Evolutionary conservation across 1,140 invertebrate species (phyloP).

Genomic region (Ceratosolen solmsi): DNA sequence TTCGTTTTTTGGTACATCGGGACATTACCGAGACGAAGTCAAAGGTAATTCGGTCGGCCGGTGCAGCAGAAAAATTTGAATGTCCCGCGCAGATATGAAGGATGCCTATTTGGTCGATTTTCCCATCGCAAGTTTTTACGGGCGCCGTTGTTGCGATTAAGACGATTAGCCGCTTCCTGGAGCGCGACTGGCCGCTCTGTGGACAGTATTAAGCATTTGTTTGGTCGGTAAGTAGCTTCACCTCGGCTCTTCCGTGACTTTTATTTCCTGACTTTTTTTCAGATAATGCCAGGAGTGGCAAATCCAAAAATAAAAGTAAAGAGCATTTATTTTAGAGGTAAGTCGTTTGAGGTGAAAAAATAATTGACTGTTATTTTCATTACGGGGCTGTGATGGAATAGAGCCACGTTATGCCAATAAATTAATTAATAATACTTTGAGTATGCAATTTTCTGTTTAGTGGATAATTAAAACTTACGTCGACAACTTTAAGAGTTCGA

Average conservation of each 20-base stretch:
- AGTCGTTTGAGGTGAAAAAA: too few species aligned
- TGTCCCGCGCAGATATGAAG: conserved; percentile 68
- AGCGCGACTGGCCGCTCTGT: conserved; percentile 66
- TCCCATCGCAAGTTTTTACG: conserved; percentile 66
- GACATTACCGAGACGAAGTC: conserved; percentile 46
- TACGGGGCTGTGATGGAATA: too few species aligned
- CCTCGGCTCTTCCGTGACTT: too few species aligned
- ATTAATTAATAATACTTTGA: too few species aligned
- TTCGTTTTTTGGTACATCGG: not conserved
- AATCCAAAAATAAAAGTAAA: too few species aligned
- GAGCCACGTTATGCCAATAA: too few species aligned
- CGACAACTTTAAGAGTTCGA: too few species aligned
- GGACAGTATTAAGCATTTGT: conserved; percentile 7
- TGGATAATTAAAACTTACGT: too few species aligned
- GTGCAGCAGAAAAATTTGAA: conserved; percentile 71
- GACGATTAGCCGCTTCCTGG: conserved; percentile 62
- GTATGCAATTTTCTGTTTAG: too few species aligned
- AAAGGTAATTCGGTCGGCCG: conserved; percentile 69
- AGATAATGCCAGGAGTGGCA: too few species aligned
- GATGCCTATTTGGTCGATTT: conserved; percentile 61
- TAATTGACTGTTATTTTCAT: too few species aligned
- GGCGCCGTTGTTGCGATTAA: conserved; percentile 60
- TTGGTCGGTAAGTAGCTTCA: not conserved
- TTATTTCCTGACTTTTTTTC: not conserved
- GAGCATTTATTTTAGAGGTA: too few species aligned